phyloP scores from a whole-genome alignment of 2,113 vertebrate genomes.

The Eulemur rufifrons region DNA sequence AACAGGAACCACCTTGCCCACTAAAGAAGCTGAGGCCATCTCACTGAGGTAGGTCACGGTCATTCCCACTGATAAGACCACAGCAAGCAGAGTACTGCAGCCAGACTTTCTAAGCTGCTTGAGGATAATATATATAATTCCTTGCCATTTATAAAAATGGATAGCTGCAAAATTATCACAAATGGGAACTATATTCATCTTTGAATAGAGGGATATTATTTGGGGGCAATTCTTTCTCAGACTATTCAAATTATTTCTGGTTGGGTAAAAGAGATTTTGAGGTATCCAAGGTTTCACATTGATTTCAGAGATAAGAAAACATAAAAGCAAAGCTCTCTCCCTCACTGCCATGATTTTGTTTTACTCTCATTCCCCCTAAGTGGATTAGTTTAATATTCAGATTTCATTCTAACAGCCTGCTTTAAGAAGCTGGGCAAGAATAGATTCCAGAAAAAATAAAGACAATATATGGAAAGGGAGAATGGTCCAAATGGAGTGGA shows the following conservation, averaged over 20 bases:
- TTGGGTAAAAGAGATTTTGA: not conserved
- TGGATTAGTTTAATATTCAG: not conserved
- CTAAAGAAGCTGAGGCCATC: not conserved
- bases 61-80: not conserved
- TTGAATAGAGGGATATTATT: not conserved
- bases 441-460: not conserved
- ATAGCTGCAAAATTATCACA: not conserved
- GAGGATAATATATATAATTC: not conserved
- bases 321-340: not conserved
- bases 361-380: not conserved
- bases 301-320: not conserved
- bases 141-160: not conserved
- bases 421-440: not conserved
- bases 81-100: not conserved
- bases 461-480: not conserved
- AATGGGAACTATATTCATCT: not conserved
- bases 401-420: not conserved
- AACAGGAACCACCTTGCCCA: not conserved
- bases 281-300: not conserved
- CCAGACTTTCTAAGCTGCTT: not conserved
- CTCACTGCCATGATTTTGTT: not conserved
- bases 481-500: not conserved
- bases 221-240: not conserved
- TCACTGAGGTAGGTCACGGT: not conserved
- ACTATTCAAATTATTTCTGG: not conserved